Evolutionary conservation across 2,888 invertebrate genomes (phyloP).

Genomic region (Mimumesa dahlbomi): DNA sequence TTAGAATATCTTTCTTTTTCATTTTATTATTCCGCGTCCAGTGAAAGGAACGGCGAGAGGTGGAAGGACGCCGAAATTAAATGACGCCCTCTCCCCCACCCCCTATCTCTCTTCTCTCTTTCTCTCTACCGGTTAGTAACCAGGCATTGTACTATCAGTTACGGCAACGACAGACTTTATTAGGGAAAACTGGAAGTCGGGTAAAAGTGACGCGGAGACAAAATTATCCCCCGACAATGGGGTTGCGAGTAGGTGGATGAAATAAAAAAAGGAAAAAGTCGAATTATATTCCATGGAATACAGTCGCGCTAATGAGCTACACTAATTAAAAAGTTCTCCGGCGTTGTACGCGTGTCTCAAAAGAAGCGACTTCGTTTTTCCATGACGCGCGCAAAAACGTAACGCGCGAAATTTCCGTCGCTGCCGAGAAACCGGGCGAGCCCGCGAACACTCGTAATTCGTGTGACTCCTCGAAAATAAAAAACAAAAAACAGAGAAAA

Average conservation of each 20-base stretch:
- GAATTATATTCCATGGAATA: constrained; percentile 41
- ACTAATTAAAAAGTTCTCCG: constrained; percentile 49
- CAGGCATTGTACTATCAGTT: neutral
- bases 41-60: neutral
- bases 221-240: neutral
- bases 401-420: too few relatives aligned
- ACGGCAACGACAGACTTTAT: neutral
- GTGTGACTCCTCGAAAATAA: neutral
- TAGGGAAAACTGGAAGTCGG: neutral
- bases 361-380: constrained; percentile 19
- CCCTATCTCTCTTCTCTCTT: too few relatives aligned
- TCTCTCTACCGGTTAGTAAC: neutral
- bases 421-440: too few relatives aligned
- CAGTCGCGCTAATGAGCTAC: constrained; percentile 48
- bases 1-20: too few relatives aligned
- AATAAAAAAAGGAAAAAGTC: neutral
- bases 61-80: neutral
- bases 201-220: neutral
- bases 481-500: constrained; percentile 1
- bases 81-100: too few relatives aligned
- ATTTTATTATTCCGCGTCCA: neutral
- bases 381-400: too few relatives aligned
- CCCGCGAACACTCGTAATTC: constrained; percentile 13
- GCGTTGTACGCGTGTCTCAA: constrained; percentile 38
- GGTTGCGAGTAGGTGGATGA: neutral